phyloP scores from a whole-genome alignment of 2,888 invertebrate species.

The Arrhopalites spinosus region DNA sequence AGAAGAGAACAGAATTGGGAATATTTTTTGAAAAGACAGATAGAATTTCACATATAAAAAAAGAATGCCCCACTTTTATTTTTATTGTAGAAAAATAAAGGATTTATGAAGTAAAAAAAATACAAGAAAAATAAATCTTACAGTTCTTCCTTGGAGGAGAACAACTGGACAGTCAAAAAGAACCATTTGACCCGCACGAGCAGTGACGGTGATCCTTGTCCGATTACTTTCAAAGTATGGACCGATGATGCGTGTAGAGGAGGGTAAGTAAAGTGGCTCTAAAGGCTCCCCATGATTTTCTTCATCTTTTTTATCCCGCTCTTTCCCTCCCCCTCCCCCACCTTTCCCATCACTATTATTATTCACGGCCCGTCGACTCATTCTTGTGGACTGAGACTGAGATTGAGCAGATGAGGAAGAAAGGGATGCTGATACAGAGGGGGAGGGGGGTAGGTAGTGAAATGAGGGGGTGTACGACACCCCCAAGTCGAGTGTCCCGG shows the following conservation, averaged over 20 bases:
- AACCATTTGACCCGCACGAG: conserved; percentile 66
- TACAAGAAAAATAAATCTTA: conserved; percentile 57
- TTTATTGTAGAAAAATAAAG: too few relatives aligned
- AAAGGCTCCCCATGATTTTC: background rate
- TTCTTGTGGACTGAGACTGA: background rate
- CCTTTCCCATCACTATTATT: too few relatives aligned
- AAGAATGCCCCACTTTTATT: too few relatives aligned
- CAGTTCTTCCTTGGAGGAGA: conserved; percentile 67
- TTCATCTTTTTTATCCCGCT: background rate
- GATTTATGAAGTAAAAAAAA: background rate
- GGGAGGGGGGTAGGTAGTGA: background rate
- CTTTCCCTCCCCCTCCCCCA: too few relatives aligned
- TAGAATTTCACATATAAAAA: too few relatives aligned
- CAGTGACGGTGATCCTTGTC: conserved; percentile 65
- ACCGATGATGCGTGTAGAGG: conserved; percentile 57
- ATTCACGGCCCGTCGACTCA: background rate
- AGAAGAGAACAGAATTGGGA: too few relatives aligned
- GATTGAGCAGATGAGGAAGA: background rate
- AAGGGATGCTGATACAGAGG: background rate
- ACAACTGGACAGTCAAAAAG: conserved; percentile 67
- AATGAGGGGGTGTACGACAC: background rate
- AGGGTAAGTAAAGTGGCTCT: conserved; percentile 36
- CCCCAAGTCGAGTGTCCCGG: background rate
- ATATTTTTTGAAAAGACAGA: too few relatives aligned
- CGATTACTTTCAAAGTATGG: conserved; percentile 68